Conservation (phyloP, 2,888 invertebrate genomes). For the Stenoptilia bipunctidactyla region DNA sequence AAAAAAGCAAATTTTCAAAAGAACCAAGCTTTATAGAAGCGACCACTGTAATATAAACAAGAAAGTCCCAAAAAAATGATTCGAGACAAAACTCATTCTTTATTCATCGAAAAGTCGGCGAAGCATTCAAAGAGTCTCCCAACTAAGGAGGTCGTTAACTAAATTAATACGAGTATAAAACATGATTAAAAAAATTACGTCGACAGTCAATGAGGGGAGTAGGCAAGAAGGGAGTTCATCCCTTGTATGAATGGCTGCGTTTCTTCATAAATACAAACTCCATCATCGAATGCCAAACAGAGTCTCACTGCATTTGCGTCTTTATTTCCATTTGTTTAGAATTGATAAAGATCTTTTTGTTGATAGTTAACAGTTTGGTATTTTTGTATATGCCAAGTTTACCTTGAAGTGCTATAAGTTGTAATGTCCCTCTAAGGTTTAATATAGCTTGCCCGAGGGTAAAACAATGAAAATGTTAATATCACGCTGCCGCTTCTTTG, state of each 20-base stretch:
- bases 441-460: slow-evolving; percentile 50
- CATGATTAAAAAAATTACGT: slow-evolving; percentile 69
- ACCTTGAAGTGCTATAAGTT: slow-evolving; percentile 64
- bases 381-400: slow-evolving; percentile 46
- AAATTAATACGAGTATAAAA: slow-evolving; percentile 69
- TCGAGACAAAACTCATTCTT: slow-evolving; percentile 35
- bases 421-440: slow-evolving; percentile 57
- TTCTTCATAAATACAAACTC: slow-evolving; percentile 32
- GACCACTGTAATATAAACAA: too few species aligned
- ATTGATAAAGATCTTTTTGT: background rate
- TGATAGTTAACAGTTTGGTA: slow-evolving; percentile 25
- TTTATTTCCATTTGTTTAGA: background rate
- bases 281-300: slow-evolving; percentile 9
- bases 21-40: too few species aligned
- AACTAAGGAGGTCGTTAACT: slow-evolving; percentile 59
- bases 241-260: slow-evolving; percentile 47
- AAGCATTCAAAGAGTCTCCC: slow-evolving; percentile 43
- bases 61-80: slow-evolving; percentile 3
- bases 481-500: slow-evolving; percentile 25
- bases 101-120: slow-evolving; percentile 62
- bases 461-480: slow-evolving; percentile 64
- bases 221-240: slow-evolving; percentile 42
- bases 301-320: slow-evolving; percentile 7
- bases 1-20: too few species aligned
- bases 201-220: slow-evolving; percentile 38